These are phyloP conservation scores for Ophonus ardosiacus DNA, from an alignment of 2,888 invertebrate species.

Conservation along the genomic window DNA sequence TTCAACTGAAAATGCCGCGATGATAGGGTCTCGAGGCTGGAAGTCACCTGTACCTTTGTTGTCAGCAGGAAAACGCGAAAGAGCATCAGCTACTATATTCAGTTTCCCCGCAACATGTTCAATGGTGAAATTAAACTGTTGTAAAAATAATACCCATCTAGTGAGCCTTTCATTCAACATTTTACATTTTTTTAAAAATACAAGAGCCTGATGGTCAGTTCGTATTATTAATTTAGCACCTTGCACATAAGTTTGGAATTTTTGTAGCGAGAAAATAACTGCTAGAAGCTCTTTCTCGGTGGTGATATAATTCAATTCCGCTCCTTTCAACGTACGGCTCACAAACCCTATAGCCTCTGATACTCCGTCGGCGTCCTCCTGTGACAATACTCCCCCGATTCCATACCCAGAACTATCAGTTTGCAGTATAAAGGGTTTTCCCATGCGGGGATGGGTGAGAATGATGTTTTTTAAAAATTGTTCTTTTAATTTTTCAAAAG, in stretches of 20 bases:
- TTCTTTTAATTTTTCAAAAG: conserved; percentile 49
- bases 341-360: conserved; percentile 49
- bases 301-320: conserved; percentile 51
- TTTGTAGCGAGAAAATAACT: conserved; percentile 67
- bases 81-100: conserved; percentile 64
- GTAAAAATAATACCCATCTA: conserved; percentile 65
- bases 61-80: conserved; percentile 44
- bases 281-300: conserved; percentile 69
- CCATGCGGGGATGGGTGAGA: conserved; percentile 37
- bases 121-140: conserved; percentile 66
- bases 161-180: conserved; percentile 67
- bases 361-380: neutral
- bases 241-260: conserved; percentile 68
- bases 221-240: conserved; percentile 66
- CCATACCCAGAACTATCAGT: conserved; percentile 60
- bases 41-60: neutral
- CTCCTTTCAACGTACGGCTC: conserved; percentile 8
- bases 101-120: conserved; percentile 54
- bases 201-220: conserved; percentile 69
- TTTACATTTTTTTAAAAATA: no score
- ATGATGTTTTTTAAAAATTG: conserved; percentile 55
- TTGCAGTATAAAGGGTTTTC: conserved; percentile 52
- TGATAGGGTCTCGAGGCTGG: neutral
- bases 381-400: conserved; percentile 60
- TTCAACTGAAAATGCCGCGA: neutral